A percentile compares a stretch with the other conserved stretches of the same genome.
These are phyloP conservation scores for Triplophysa tibetana DNA, from an alignment of 2,113 vertebrate genomes.

Conservation along the genomic window DNA sequence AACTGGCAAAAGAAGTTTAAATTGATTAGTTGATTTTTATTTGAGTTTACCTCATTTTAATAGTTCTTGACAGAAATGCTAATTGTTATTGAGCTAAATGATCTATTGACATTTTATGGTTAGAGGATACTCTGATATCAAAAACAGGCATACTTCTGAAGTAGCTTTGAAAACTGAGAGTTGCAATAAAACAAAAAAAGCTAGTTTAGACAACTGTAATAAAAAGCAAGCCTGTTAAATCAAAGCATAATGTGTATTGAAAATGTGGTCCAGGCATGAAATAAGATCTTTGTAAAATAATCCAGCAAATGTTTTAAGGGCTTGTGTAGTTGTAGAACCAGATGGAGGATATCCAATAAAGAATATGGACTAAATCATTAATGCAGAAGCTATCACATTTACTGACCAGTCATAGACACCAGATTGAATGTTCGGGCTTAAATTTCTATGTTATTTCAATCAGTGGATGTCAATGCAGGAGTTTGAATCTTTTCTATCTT, in stretches of 20 bases:
- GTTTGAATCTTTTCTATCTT: too few relatives aligned
- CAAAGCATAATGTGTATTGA: not conserved
- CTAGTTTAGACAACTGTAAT: not conserved
- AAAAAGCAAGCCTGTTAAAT: constrained; percentile 11
- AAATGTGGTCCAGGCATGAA: constrained; percentile 11
- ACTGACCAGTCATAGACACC: constrained; percentile 1
- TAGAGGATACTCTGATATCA: too few relatives aligned
- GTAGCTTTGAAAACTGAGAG: not conserved
- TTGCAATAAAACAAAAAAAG: not conserved
- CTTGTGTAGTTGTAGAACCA: constrained; percentile 5
- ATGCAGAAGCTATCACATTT: constrained; percentile 1
- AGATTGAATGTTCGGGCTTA: too few relatives aligned
- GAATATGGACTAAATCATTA: constrained; percentile 34
- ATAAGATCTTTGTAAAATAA: constrained; percentile 28
- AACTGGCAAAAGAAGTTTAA: not conserved
- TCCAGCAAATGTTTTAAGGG: constrained; percentile 12
- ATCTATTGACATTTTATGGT: too few relatives aligned
- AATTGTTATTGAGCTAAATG: not conserved
- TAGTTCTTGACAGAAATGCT: constrained; percentile 19
- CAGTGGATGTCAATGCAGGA: too few relatives aligned
- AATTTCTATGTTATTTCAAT: too few relatives aligned
- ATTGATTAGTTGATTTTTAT: not conserved
- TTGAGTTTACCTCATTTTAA: not conserved
- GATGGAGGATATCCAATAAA: constrained; percentile 16
- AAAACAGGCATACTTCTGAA: not conserved